Evolutionary conservation across 2,113 vertebrate genomes (phyloP).

Genomic region (Limanda limanda): DNA sequence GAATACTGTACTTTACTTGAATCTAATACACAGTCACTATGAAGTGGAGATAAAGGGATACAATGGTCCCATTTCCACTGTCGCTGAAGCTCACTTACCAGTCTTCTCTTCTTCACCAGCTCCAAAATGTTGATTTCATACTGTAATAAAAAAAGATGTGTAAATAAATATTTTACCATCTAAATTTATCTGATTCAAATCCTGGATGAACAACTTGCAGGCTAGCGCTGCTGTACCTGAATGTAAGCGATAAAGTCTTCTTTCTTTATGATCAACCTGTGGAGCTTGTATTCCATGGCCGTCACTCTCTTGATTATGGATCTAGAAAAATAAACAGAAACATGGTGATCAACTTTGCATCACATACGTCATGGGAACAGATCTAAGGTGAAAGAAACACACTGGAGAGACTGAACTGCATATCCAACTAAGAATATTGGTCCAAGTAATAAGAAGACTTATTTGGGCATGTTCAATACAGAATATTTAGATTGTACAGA

Average conservation of each 20-base stretch:
- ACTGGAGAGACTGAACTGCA: background rate
- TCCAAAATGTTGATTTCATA: slow-evolving; percentile 96
- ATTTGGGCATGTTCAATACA: too few relatives aligned
- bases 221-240: slow-evolving; percentile 82
- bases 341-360: background rate
- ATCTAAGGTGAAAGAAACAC: background rate
- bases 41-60: background rate
- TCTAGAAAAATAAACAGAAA: slow-evolving; percentile 74
- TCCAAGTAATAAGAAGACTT: background rate
- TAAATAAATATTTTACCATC: background rate
- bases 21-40: too few relatives aligned
- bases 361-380: background rate
- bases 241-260: slow-evolving; percentile 93
- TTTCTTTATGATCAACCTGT: slow-evolving; percentile 88
- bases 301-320: slow-evolving; percentile 90
- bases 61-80: background rate
- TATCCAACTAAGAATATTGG: background rate
- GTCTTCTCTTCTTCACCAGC: slow-evolving; percentile 92
- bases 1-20: background rate
- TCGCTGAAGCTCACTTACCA: slow-evolving; percentile 81
- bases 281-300: slow-evolving; percentile 94
- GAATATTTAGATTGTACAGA: too few relatives aligned
- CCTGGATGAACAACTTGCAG: background rate
- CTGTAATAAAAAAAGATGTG: slow-evolving; percentile 72
- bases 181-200: background rate